Base-by-base conservation (phyloP, 2,888 invertebrate species). In the Athalia circularis region DNA sequence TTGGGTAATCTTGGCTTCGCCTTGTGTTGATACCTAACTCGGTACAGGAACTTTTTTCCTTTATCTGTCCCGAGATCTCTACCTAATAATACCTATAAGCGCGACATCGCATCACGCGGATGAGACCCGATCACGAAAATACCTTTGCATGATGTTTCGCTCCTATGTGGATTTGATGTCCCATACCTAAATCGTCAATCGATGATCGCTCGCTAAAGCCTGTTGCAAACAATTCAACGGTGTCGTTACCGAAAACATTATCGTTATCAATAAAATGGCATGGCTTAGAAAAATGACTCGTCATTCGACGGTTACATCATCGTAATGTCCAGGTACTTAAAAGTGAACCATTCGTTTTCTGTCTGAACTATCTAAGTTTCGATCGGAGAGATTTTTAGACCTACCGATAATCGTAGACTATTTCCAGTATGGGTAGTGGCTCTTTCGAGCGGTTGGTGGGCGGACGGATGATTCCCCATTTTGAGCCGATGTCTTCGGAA, bases 381-480 rank as follows among this genome's bases (percentile, higher is more conserved):
- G 65, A 13, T 13, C 5, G 47, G 9, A 59, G 47, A 48, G 65
- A 11, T 8, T 3, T 5, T 7, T 50, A 15, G 80, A 87, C 88
- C 59, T 89, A 90, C 90, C 90, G 90, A 90, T 80, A 89, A 85
- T 79, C 90, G 89, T 83, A 90, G 86, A 82, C 86, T 89, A 84
- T 89, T 90, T 82, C 88, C 88, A 83, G 86, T 83, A 83, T 87
- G 87, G 84, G 86, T 87, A 83, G 87, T 86, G 82, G 93, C 94
- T 90, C 94, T 93, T 89, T 96, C 96, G 90, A 96, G 92, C 85
- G 96, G 96, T 91, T 95, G 95, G 91, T 96, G 96, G 88, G 95
- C 95, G 84, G 96, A 96, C 88, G 95, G 95, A 91, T 95, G 95
- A 91, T 96, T 96, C 88, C 96, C 96, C 96, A 96, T 96, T 85